These are phyloP conservation scores for Scolopax mira DNA, from an alignment of 2,113 vertebrate species.

Conservation along the genomic window DNA sequence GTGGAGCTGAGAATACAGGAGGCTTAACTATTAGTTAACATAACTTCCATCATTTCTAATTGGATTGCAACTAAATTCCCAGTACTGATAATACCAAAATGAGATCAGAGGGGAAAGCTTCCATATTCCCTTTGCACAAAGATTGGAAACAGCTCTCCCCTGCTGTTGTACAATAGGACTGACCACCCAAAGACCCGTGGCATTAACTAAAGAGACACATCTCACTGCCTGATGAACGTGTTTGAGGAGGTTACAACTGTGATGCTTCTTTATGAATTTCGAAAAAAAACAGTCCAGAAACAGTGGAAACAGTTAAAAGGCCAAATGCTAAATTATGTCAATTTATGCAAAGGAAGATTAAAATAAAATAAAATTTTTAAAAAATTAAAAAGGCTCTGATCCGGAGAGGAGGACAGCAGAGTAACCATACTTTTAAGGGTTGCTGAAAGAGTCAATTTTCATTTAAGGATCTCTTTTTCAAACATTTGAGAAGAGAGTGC, in stretches of 20 bases:
- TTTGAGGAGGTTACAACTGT: neutral
- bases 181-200: slow-evolving; percentile 23
- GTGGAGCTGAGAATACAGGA: neutral
- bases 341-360: neutral
- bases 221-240: neutral
- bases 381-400: neutral
- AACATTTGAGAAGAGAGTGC: neutral
- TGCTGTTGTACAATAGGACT: slow-evolving; percentile 36
- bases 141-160: slow-evolving; percentile 49
- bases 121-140: slow-evolving; percentile 10
- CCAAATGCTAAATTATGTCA: neutral
- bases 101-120: slow-evolving; percentile 47
- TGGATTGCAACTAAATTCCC: slow-evolving; percentile 52
- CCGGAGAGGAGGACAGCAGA: neutral
- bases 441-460: neutral
- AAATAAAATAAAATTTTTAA: neutral
- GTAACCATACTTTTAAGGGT: neutral
- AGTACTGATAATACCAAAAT: slow-evolving; percentile 25
- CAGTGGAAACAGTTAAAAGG: neutral
- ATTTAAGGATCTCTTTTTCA: neutral
- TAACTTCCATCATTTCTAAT: slow-evolving; percentile 53
- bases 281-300: neutral
- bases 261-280: neutral
- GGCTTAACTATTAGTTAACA: slow-evolving; percentile 24
- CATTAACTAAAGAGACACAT: slow-evolving; percentile 4